A percentile compares a stretch with the other conserved stretches of the same genome.
These are phyloP conservation scores for Pimephales promelas DNA, from an alignment of 2,113 vertebrate genomes.

Conservation along the genomic window DNA sequence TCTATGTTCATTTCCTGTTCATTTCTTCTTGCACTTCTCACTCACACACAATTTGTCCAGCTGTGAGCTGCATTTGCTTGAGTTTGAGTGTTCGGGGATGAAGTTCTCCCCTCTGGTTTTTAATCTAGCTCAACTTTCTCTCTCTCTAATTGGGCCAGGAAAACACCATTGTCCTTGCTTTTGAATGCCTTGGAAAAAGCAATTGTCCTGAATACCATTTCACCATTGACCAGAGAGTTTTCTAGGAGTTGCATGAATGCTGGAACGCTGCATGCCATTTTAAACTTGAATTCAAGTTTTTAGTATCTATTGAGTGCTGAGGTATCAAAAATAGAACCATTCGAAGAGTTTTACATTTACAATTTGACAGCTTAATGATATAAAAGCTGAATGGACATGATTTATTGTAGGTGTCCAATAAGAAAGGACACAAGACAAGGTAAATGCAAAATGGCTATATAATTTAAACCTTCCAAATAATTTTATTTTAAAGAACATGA, in stretches of 20 bases:
- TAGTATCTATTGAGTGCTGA: background rate
- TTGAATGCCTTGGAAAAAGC: constrained; percentile 19
- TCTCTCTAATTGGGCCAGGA: constrained; percentile 14
- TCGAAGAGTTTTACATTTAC: background rate
- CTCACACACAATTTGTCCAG: constrained; percentile 25
- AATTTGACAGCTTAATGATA: constrained; percentile 27
- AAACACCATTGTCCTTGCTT: constrained; percentile 23
- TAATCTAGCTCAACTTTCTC: constrained; percentile 34
- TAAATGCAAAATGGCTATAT: constrained; percentile 1
- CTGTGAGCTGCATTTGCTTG: constrained; percentile 24
- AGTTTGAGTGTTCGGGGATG: constrained; percentile 5
- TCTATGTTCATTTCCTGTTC: constrained; percentile 38
- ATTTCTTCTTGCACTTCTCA: constrained; percentile 9
- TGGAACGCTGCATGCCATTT: background rate
- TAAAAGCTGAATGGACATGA: background rate
- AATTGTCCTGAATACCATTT: constrained; percentile 17
- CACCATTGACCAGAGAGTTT: background rate
- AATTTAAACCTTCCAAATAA: background rate
- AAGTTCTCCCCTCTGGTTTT: constrained; percentile 26
- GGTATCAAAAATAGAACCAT: background rate
- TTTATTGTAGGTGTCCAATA: background rate
- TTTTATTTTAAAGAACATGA: background rate
- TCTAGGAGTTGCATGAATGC: background rate
- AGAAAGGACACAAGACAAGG: background rate
- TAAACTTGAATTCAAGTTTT: background rate